Conservation (phyloP, 2,888 invertebrate species). For the Drosophila mimica region DNA sequence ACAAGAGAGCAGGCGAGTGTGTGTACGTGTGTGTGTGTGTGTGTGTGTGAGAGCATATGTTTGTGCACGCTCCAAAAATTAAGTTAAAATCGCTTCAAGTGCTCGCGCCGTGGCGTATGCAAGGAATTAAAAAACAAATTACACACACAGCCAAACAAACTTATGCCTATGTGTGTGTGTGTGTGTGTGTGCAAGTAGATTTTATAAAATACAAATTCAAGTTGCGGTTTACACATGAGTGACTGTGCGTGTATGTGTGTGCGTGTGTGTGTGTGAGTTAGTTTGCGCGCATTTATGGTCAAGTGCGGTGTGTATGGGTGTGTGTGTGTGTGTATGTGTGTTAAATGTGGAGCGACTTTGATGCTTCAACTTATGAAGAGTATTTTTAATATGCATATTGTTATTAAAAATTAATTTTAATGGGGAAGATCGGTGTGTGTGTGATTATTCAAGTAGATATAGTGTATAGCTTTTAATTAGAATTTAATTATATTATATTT, state of each 20-base stretch:
- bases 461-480: background rate
- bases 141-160: constrained; percentile 13
- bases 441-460: background rate
- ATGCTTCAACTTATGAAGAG: constrained; percentile 29
- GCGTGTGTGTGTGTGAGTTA: constrained; percentile 24
- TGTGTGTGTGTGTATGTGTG: constrained; percentile 27
- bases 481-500: background rate
- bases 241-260: constrained; percentile 6
- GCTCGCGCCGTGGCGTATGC: constrained; percentile 70
- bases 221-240: constrained; percentile 57
- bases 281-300: constrained; percentile 31
- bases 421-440: background rate
- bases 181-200: constrained; percentile 25
- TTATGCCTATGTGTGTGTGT: constrained; percentile 7
- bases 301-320: constrained; percentile 33
- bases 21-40: constrained; percentile 7
- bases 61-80: constrained; percentile 83
- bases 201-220: constrained; percentile 58
- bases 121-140: constrained; percentile 49
- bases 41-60: constrained; percentile 54
- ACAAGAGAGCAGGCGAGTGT: constrained; percentile 23
- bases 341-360: constrained; percentile 42
- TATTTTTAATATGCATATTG: background rate
- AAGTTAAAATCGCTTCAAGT: constrained; percentile 79
- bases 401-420: background rate